Evolutionary conservation across 2,113 vertebrate species (phyloP), one percentile per base, ranked within the genome.

Genomic region (Pteropus alecto): DNA sequence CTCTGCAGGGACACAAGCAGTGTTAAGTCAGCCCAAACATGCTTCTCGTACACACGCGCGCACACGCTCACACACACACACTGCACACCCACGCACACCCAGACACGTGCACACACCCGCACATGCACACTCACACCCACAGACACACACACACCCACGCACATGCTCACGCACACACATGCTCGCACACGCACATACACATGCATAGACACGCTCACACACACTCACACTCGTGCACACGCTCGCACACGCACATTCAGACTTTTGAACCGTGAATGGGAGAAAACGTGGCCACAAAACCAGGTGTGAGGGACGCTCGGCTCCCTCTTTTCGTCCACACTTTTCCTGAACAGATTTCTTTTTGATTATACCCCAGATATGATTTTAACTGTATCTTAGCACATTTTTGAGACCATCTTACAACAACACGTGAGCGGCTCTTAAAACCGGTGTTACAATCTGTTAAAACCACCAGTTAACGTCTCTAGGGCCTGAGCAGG

Each of bases 301-400:
- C 16, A 28, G 95, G 93, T 54, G 58, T 70, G 19, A 82, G 67
- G 90, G 77, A 93, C 78, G 58, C 7, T 61, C 63, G 84, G 63
- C 82, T 97, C n/a, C 81, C 35, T 96, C 81, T 38, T 96, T 33
- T 93, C 74, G 54, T 22, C 1, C 2, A 81, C 91, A 58, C 70
- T 96, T 76, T 91, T 97, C 97, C 97, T 73, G 82, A 94, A 87
- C 46, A 90, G 88, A 85, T 65, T 90, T 95, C 92, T 46, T 97
- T 98, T 97, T 63, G 41, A 60, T 96, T 94, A 63, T 77, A 33
- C 33, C 30, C 58, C 82, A 95, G 96, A 43, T 43, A 60, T 82
- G 54, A 83, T 83, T 89, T 92, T n/a, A 15, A 76, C 74, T 63
- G 12, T 33, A 82, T 74, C 65, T 87, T 88, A 43, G 60, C 92